Conservation (phyloP, 2,113 vertebrate species). For the Egretta garzetta region DNA sequence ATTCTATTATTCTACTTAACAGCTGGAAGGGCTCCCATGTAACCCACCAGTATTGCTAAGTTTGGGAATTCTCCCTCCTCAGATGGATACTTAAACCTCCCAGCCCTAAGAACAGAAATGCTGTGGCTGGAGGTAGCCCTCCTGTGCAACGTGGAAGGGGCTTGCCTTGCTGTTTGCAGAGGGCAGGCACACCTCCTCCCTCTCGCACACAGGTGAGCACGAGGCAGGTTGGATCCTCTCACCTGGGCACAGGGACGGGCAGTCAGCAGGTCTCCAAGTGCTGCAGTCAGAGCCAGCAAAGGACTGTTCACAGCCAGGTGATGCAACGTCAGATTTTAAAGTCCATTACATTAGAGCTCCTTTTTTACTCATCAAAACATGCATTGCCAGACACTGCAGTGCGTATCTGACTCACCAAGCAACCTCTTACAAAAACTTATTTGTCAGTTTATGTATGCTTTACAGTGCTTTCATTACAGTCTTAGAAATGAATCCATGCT, state of each 20-base stretch:
- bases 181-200: not conserved
- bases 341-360: not conserved
- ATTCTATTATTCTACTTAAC: not conserved
- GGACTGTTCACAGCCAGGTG: not conserved
- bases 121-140: not conserved
- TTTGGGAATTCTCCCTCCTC: not conserved
- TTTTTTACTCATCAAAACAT: not conserved
- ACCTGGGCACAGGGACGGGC: fast-evolving
- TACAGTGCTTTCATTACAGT: not conserved
- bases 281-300: not conserved
- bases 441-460: not conserved
- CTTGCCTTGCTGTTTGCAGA: not conserved
- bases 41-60: not conserved
- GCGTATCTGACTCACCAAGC: not conserved
- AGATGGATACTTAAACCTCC: not conserved
- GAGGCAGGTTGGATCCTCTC: not conserved
- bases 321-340: not conserved
- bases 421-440: not conserved
- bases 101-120: not conserved
- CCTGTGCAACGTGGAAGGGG: not conserved
- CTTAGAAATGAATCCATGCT: not conserved
- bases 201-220: fast-evolving
- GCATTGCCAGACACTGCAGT: not conserved
- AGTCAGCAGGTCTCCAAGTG: not conserved
- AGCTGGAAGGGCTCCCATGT: not conserved